Base-by-base conservation (phyloP, 1,140 invertebrate species). In the Leguminivora glycinivorella region DNA sequence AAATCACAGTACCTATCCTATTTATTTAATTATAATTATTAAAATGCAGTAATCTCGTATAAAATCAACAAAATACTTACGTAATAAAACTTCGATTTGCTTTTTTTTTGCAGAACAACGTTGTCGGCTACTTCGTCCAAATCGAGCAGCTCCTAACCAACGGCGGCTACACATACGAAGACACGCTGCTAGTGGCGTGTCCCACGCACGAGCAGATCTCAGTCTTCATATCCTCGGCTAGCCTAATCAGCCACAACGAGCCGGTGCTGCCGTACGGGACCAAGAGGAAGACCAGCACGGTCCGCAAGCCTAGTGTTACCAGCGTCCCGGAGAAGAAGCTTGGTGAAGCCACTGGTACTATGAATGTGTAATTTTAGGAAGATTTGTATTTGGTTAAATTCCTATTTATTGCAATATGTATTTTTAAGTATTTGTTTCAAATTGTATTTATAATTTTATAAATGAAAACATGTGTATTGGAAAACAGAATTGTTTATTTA, bases 181-280 rank as follows among this genome's bases (percentile, higher is more conserved):
- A 98, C 81, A 93, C 94, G 72, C 91, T 96, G 56, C 93, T 98
- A 31, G 95, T 98, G 10, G 97, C 94, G 12, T 98, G 97, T 89
- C 98, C 98, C 0, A 95, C 97, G 4, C 94, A 96, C 10, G 98
- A 99, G 85, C 98, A 99, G 92, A 94, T 98, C 10, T 96, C 96
- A n/a, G 93, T 97, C n/a, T 93, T 97, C 73, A 92, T 98, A 38
- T 97, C 96, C 24, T 97, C 96, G 12, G 93, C 95, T 1, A 95
- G 94, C 72, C 91, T 95, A 3, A 87, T 93, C 17, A 92, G 92
- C 12, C 91, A 88, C 58, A 84, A 76, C 22, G 89, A 92, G 26
- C 82, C 83, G 52, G 88, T 92, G 58, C 72, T 85, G 75, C 92
- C 92, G 25, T 92, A 84, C 73, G 91, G 92, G 0, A 87, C 82